Evolutionary conservation across 2,797 vertebrate species (phyloP).

Genomic region (Bucorvus abyssinicus): DNA sequence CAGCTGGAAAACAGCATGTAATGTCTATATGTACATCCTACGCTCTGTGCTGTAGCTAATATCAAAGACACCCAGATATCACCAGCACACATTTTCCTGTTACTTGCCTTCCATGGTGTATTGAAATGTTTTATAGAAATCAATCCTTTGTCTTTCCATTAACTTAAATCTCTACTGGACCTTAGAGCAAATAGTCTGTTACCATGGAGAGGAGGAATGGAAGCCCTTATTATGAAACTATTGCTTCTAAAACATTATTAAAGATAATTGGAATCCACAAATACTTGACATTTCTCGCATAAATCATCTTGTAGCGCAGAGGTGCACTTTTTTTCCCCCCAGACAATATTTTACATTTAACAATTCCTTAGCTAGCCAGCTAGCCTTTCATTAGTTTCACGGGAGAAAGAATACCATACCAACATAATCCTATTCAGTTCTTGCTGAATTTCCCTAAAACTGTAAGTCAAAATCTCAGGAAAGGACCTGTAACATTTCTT

Average conservation of each 20-base stretch:
- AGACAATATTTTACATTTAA: not conserved
- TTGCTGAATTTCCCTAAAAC: not conserved
- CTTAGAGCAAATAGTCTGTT: not conserved
- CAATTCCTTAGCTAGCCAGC: not conserved
- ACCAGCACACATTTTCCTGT: fast-evolving
- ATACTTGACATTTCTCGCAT: not conserved
- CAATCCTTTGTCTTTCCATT: not conserved
- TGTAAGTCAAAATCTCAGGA: not conserved
- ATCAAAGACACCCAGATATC: not conserved
- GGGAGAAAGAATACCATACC: not conserved
- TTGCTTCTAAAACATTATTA: not conserved
- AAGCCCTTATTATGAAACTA: not conserved
- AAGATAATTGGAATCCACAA: not conserved
- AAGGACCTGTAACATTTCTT: not conserved
- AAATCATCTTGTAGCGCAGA: not conserved
- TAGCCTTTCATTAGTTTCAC: not conserved
- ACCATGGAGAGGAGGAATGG: not conserved
- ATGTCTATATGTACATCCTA: not conserved
- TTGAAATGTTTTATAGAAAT: not conserved
- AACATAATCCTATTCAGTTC: not conserved
- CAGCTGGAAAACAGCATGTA: not conserved
- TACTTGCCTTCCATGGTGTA: not conserved
- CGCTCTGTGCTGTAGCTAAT: not conserved
- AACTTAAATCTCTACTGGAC: not conserved
- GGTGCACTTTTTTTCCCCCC: not conserved